Percentiles rank a stretch among this genome's conserved stretches.
Conservation (phyloP, 2,113 vertebrate species). For the Tympanuchus pallidicinctus region DNA sequence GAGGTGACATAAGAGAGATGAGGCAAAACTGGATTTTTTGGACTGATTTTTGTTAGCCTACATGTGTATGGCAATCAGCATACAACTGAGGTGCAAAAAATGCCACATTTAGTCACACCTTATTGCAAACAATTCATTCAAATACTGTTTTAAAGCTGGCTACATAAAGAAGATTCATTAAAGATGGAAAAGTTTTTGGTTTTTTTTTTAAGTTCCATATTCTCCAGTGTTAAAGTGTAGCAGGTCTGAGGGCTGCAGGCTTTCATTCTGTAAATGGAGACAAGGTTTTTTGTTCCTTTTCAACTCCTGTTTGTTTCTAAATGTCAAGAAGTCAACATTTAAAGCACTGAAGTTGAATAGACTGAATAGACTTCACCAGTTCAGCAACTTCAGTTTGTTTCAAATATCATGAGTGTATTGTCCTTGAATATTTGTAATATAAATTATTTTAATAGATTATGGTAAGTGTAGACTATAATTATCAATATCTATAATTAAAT, state of each 20-base stretch:
- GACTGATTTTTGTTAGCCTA: neutral
- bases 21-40: neutral
- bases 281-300: neutral
- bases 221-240: neutral
- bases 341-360: neutral
- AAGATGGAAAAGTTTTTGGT: neutral
- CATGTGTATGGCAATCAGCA: neutral
- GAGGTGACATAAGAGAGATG: fast-evolving
- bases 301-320: neutral
- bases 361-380: neutral
- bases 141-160: neutral
- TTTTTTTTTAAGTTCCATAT: neutral
- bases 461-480: conserved; percentile 38
- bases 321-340: neutral
- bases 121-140: neutral
- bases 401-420: neutral
- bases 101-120: neutral
- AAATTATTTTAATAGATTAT: conserved; percentile 50
- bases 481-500: conserved; percentile 57
- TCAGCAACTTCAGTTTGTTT: conserved; percentile 8
- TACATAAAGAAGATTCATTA: neutral
- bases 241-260: neutral
- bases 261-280: neutral
- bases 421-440: conserved; percentile 45
- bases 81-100: neutral